Conservation (phyloP, 1,140 invertebrate species). For the Asobara japonica region DNA sequence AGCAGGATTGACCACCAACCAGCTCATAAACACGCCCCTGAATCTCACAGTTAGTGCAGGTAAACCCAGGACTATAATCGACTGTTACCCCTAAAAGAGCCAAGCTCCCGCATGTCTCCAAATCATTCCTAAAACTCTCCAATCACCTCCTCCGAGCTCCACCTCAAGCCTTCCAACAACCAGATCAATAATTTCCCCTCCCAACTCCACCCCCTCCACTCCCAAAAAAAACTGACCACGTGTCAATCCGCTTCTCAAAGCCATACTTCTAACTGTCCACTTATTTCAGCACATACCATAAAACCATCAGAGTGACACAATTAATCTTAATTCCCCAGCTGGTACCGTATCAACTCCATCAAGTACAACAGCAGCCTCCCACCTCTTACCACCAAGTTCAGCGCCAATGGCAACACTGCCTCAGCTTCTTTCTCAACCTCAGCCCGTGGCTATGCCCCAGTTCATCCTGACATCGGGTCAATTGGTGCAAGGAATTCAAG, state of each 20-base stretch:
- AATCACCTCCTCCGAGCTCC: too few relatives aligned
- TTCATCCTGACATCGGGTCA: constrained; percentile 91
- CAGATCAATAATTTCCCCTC: background rate
- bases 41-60: constrained; percentile 82
- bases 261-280: too few relatives aligned
- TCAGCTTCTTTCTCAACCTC: constrained; percentile 70
- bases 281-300: too few relatives aligned
- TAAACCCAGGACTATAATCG: too few relatives aligned
- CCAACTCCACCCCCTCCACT: too few relatives aligned
- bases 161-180: too few relatives aligned
- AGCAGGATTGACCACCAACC: constrained; percentile 71
- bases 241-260: too few relatives aligned
- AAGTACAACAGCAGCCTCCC: constrained; percentile 60
- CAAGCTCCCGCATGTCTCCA: too few relatives aligned
- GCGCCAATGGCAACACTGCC: constrained; percentile 65
- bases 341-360: constrained; percentile 64
- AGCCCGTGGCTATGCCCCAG: constrained; percentile 85
- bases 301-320: background rate
- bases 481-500: constrained; percentile 89
- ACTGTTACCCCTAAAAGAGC: too few relatives aligned
- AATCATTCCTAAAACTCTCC: too few relatives aligned
- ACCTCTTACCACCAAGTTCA: constrained; percentile 62
- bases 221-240: too few relatives aligned
- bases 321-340: constrained; percentile 47
- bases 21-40: constrained; percentile 79